Conservation (phyloP, 2,888 invertebrate species). For the Pristionchus japonicus region DNA sequence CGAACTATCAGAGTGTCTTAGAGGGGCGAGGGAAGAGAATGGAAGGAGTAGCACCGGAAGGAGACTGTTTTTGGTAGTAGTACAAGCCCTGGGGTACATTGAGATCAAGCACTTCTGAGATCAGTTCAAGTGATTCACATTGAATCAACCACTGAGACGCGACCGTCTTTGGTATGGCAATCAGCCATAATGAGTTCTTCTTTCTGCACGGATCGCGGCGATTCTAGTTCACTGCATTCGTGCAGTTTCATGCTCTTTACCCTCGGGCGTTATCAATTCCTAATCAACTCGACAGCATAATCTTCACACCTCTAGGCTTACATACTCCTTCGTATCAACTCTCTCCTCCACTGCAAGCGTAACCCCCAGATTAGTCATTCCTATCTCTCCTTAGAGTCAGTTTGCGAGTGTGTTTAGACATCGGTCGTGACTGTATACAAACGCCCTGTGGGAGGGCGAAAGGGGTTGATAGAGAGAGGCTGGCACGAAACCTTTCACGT, state of each 20-base stretch:
- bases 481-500: background rate
- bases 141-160: too few species aligned
- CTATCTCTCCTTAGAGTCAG: slow-evolving; percentile 13
- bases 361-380: slow-evolving; percentile 30
- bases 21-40: background rate
- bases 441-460: slow-evolving; percentile 7
- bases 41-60: background rate
- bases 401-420: slow-evolving; percentile 36
- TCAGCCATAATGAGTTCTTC: too few species aligned
- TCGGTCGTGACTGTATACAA: slow-evolving; percentile 38
- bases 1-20: slow-evolving; percentile 15
- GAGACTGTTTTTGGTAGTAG: background rate
- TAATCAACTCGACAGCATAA: background rate
- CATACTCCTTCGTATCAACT: background rate
- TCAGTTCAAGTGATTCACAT: too few species aligned
- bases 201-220: too few species aligned
- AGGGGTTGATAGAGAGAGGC: slow-evolving; percentile 22
- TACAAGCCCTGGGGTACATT: background rate
- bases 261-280: background rate
- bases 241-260: background rate
- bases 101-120: too few species aligned
- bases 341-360: background rate
- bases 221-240: background rate
- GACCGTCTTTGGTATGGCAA: too few species aligned
- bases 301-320: slow-evolving; percentile 20